phyloP scores from a whole-genome alignment of 2,888 invertebrate species.

The Drosophila meridionalis region DNA sequence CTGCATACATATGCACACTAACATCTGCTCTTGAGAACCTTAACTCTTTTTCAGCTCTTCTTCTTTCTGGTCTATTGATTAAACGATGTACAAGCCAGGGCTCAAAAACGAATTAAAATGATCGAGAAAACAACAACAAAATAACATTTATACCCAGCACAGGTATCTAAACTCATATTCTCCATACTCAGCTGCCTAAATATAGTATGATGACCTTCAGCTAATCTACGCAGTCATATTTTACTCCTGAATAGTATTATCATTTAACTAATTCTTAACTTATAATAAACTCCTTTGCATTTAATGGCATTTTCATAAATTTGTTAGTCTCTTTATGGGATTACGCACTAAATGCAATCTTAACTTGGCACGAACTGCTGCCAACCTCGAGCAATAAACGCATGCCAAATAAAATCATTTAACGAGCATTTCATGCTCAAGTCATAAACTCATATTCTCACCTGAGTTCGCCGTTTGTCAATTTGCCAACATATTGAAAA shows the following conservation, averaged over 20 bases:
- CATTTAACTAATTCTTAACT: background rate
- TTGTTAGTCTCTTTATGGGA: background rate
- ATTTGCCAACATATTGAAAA: constrained; percentile 59
- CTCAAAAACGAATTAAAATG: no score
- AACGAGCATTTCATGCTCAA: constrained; percentile 18
- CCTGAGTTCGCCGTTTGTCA: constrained; percentile 20
- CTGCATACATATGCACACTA: no score
- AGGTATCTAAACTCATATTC: background rate
- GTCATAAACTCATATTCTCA: constrained; percentile 53
- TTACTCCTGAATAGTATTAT: background rate
- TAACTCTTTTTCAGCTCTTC: no score
- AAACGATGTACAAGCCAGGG: no score
- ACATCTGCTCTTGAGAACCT: no score
- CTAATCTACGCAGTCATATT: background rate
- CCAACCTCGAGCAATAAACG: background rate
- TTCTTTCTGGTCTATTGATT: no score
- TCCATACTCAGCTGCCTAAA: background rate
- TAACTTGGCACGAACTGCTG: background rate
- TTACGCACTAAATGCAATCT: background rate
- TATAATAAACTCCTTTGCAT: background rate
- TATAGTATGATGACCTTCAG: no score
- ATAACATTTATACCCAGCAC: no score
- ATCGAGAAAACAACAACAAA: no score
- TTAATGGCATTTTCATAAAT: background rate
- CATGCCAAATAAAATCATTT: background rate